Evolutionary conservation across 2,113 vertebrate species (phyloP).

Genomic region (Cephalopterus ornatus): DNA sequence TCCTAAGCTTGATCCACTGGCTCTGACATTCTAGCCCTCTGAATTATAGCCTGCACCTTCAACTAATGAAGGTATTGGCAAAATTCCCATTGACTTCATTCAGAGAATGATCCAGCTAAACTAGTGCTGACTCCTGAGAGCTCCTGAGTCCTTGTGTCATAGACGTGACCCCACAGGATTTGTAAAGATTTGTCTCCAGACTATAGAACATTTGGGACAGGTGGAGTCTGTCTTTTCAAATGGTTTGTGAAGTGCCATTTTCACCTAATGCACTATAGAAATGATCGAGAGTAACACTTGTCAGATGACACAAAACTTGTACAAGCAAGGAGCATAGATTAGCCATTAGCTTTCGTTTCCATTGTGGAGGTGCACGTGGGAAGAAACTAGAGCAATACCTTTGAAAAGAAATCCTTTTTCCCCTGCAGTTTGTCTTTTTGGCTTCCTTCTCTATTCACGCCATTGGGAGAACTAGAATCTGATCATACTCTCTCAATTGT

Average conservation of each 20-base stretch:
- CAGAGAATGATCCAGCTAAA: not conserved
- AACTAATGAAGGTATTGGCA: not conserved
- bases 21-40: not conserved
- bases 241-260: not conserved
- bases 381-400: not conserved
- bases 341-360: not conserved
- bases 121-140: not conserved
- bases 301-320: not conserved
- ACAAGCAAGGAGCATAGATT: not conserved
- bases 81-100: conserved; percentile 25
- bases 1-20: not conserved
- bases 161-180: not conserved
- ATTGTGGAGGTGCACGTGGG: not conserved
- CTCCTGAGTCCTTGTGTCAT: not conserved
- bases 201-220: not conserved
- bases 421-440: not conserved
- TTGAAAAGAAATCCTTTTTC: not conserved
- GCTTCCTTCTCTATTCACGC: not conserved
- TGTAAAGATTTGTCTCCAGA: not conserved
- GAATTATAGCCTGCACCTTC: not conserved
- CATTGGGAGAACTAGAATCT: not conserved
- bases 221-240: not conserved
- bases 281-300: not conserved
- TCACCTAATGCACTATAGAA: not conserved
- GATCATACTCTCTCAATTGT: not conserved